A percentile compares a stretch with the other conserved stretches of the same genome.
Conservation (phyloP, 2,888 invertebrate genomes). For the Lithophane ornitopus region DNA sequence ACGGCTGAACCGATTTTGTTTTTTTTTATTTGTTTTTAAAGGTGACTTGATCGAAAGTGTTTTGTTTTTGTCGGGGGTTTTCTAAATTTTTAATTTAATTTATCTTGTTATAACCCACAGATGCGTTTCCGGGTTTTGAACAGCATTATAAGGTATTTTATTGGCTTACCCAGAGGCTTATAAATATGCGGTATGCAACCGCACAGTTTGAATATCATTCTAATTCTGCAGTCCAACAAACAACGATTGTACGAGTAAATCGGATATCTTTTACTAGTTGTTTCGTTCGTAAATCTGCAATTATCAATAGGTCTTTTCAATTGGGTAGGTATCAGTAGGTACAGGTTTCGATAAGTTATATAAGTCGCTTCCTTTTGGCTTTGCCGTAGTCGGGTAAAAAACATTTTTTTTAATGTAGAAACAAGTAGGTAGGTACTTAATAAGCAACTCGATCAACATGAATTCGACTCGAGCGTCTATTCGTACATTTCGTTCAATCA, state of each 20-base stretch:
- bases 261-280: conserved; percentile 87
- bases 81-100: too few species aligned
- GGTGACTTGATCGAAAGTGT: too few species aligned
- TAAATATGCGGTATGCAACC: conserved; percentile 94
- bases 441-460: conserved; percentile 1
- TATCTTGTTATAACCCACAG: not conserved
- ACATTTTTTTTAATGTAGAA: not conserved
- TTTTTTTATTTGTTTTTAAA: too few species aligned
- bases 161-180: conserved; percentile 89
- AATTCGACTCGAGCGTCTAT: not conserved
- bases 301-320: not conserved
- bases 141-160: not conserved
- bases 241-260: conserved; percentile 93
- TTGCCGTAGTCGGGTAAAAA: too few species aligned
- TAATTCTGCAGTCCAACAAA: conserved; percentile 92
- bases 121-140: not conserved
- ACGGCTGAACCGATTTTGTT: too few species aligned
- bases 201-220: conserved; percentile 91
- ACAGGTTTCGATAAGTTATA: not conserved
- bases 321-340: not conserved
- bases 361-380: too few species aligned
- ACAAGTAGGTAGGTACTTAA: not conserved
- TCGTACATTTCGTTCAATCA: conserved; percentile 18
- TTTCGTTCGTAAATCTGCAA: conserved; percentile 82
- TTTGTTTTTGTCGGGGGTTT: too few species aligned